Evolutionary conservation across 2,888 invertebrate genomes (phyloP), one percentile per base, ranked within the genome.

Genomic region (Anarsia innoxiella): DNA sequence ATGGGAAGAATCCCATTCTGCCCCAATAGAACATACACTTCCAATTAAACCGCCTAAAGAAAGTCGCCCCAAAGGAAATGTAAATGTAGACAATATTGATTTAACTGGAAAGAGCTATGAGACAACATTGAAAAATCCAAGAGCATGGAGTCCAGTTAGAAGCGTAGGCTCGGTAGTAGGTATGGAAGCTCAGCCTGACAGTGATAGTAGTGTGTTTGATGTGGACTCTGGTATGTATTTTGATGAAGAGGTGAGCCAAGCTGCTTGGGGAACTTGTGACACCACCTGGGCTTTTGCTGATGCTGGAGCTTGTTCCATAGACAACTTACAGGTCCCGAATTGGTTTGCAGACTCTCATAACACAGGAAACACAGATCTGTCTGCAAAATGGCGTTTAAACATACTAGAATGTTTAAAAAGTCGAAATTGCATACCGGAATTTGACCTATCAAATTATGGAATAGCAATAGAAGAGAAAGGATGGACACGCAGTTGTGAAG

Each of bases 81-180:
- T 68, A 28, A 63, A 70, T 50, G 49, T 71, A 39, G 82, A 82
- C 46, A 73, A 68, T 41, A 78, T 87, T 35, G 89, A 88, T 61
- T 74, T 90, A 11, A 83, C 87, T 10, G 89, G 88, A 8, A 91
- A 90, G 68, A 89, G 88, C 63, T 90, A 88, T 70, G 91, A 91
- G 69, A 89, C 89, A 3, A 90, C 90, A 48, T 73, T 91, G n/a
- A 91, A 90, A 55, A 93, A 93, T 73, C 93, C 93, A 12, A 88
- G 93, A 56, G 93, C 93, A 15, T 94, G 94, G 94, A 94, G 93
- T 59, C 94, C 94, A 11, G 93, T 94, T n/a, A 88, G 93, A 46
- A 94, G 93, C 60, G 93, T 93, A 5, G 94, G 94, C 6, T 94
- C 94, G 13, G 91, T 94, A 32, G 90, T 90, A 12, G 94, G 93